Conservation (phyloP, 1,140 invertebrate species). For the Euura saliciscinereae region DNA sequence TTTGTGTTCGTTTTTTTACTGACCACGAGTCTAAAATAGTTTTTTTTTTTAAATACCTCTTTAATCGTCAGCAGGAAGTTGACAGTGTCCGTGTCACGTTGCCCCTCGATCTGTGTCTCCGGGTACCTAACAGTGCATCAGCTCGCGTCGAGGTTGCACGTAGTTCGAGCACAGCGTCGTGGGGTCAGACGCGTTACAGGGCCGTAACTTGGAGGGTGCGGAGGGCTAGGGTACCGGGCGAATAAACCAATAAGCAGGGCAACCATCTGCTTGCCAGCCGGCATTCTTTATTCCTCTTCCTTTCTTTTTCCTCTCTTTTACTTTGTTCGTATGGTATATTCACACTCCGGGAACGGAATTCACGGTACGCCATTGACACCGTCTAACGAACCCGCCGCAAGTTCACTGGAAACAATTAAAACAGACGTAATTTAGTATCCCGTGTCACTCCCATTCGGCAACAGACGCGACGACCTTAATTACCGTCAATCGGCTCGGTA, state of each 20-base stretch:
- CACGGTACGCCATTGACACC: not conserved
- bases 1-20: too few species aligned
- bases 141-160: conserved; percentile 18
- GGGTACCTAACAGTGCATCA: conserved; percentile 1
- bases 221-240: conserved; percentile 42
- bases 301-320: conserved; percentile 15
- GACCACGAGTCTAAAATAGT: too few species aligned
- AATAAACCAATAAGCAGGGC: conserved; percentile 61
- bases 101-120: conserved; percentile 17
- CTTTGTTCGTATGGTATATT: conserved; percentile 6
- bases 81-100: conserved; percentile 8
- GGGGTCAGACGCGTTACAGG: conserved; percentile 22
- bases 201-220: conserved; percentile 41
- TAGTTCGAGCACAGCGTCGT: conserved; percentile 38
- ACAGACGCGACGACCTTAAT: too few species aligned
- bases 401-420: not conserved
- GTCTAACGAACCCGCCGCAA: not conserved
- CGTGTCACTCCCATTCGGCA: too few species aligned
- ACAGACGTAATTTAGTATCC: too few species aligned
- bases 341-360: not conserved
- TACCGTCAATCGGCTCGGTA: too few species aligned
- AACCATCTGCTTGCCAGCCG: conserved; percentile 61
- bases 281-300: conserved; percentile 41
- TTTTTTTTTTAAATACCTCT: too few species aligned
- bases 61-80: not conserved